Conservation (phyloP, 1,140 invertebrate genomes). For the Doryteuthis pealeii region DNA sequence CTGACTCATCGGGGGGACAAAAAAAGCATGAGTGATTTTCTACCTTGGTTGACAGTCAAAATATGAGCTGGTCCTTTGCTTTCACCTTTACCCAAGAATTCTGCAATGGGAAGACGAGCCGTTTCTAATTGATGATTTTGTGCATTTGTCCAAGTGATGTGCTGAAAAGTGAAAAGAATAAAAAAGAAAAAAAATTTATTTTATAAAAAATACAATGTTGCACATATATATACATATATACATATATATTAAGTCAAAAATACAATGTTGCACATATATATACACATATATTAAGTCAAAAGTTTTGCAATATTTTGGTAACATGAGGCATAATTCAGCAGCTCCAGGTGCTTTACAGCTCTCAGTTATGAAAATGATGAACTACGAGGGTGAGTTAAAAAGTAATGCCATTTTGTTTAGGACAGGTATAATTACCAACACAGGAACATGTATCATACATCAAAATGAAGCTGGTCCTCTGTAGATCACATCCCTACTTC, state of each 20-base stretch:
- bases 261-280: background rate
- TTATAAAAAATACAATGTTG: background rate
- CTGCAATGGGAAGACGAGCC: constrained; percentile 39
- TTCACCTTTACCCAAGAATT: constrained; percentile 34
- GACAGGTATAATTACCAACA: no score
- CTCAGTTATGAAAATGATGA: no score
- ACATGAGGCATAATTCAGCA: no score
- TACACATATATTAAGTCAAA: background rate
- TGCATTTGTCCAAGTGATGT: constrained; percentile 27
- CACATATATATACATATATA: background rate
- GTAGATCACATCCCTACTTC: no score
- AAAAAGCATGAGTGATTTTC: no score
- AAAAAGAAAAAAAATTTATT: background rate
- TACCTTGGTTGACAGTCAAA: constrained; percentile 47
- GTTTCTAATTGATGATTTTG: constrained; percentile 25
- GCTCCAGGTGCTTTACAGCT: background rate
- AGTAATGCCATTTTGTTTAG: no score
- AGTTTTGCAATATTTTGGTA: no score
- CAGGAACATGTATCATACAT: no score
- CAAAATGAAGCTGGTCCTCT: no score
- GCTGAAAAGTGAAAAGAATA: constrained; percentile 13
- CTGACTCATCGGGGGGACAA: no score
- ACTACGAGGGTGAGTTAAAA: no score
- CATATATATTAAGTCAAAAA: background rate
- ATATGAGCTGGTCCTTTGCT: constrained; percentile 30